These are phyloP conservation scores for Drosophila testacea DNA, from an alignment of 2,888 invertebrate species.

Conservation along the genomic window DNA sequence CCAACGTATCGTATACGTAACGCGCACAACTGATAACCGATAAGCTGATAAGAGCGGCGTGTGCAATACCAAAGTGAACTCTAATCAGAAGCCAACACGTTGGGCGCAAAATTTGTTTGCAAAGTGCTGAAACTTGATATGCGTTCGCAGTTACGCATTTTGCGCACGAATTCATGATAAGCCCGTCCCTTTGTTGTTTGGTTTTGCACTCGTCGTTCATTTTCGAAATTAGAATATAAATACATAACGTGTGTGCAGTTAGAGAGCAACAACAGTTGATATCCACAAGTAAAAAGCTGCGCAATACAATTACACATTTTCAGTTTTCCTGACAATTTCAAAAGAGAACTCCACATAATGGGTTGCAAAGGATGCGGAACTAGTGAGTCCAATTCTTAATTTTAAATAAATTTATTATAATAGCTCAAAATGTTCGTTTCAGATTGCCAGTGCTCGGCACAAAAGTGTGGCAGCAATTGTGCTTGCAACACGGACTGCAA, in stretches of 20 bases:
- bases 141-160: conserved; percentile 44
- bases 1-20: conserved; percentile 13
- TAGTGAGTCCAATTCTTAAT: conserved; percentile 48
- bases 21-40: conserved; percentile 30
- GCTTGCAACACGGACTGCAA: conserved; percentile 66
- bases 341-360: conserved; percentile 45
- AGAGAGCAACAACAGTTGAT: conserved; percentile 18
- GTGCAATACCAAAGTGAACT: conserved; percentile 41
- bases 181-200: conserved; percentile 18
- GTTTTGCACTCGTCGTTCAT: conserved; percentile 32
- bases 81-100: conserved; percentile 4
- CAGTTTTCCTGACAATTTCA: conserved; percentile 5
- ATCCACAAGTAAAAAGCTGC: conserved; percentile 30
- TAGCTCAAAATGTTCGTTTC: conserved; percentile 1
- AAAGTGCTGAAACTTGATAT: conserved; percentile 31
- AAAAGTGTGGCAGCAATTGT: conserved; percentile 68
- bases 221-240: conserved; percentile 30
- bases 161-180: conserved; percentile 64
- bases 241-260: conserved; percentile 1
- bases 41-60: conserved; percentile 55
- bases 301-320: conserved; percentile 21
- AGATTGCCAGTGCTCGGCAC: conserved; percentile 66
- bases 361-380: conserved; percentile 69
- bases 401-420: conserved; percentile 9
- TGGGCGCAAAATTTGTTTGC: conserved; percentile 40